Conservation (phyloP, 2,113 vertebrate genomes). For the Piaya cayana region DNA sequence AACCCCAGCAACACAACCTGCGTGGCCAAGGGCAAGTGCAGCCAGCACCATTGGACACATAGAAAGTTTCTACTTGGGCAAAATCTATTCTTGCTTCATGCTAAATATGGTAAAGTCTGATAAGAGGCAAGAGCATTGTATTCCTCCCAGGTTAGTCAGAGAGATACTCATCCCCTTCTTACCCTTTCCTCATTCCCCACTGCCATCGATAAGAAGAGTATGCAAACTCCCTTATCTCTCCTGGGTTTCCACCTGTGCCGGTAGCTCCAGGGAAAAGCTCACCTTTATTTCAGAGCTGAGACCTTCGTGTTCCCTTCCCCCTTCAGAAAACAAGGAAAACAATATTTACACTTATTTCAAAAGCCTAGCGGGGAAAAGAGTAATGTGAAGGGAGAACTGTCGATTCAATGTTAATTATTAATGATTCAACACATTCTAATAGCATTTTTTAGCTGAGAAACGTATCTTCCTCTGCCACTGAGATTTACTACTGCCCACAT, state of each 20-base stretch:
- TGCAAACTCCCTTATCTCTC: neutral
- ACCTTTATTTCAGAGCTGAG: neutral
- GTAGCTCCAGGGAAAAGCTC: neutral
- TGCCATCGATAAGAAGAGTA: neutral
- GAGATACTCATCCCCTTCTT: neutral
- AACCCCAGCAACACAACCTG: neutral
- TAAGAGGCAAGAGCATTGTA: neutral
- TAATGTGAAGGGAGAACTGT: neutral
- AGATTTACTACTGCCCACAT: neutral
- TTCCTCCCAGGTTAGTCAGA: conserved; percentile 16
- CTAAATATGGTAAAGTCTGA: neutral
- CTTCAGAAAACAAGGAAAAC: neutral
- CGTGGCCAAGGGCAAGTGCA: rapidly evolving
- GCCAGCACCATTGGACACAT: rapidly evolving
- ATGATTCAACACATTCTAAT: rapidly evolving
- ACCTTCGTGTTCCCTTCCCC: neutral
- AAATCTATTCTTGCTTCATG: neutral
- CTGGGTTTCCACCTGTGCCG: neutral
- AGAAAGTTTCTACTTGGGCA: neutral
- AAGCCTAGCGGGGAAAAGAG: neutral
- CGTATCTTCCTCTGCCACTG: neutral
- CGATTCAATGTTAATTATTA: neutral
- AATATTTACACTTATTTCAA: neutral
- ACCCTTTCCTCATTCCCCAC: conserved; percentile 26
- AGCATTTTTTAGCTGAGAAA: neutral